Conservation (phyloP, 2,888 invertebrate genomes). For the Sarcophaga carnaria region DNA sequence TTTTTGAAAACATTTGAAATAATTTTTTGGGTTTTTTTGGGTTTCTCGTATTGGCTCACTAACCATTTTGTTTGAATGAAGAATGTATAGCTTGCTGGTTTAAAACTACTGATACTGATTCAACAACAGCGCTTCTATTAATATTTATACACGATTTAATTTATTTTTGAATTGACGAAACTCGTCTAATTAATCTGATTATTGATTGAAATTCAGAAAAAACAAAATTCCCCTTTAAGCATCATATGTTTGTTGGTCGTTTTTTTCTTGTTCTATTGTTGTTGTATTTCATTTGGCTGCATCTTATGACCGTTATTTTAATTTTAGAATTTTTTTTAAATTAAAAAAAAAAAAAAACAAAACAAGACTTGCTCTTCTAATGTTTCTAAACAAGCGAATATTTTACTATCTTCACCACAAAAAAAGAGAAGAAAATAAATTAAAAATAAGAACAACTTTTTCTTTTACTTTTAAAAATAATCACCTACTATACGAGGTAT, state of each 20-base stretch:
- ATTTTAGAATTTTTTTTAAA: neutral
- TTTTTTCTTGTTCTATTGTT: neutral
- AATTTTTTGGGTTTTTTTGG: no score
- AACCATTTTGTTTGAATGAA: constrained; percentile 53
- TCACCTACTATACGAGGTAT: neutral
- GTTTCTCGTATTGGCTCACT: constrained; percentile 9
- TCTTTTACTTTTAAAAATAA: constrained; percentile 21
- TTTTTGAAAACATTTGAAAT: neutral
- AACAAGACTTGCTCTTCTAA: constrained; percentile 20
- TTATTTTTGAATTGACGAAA: neutral
- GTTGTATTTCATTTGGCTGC: neutral
- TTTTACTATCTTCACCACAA: neutral
- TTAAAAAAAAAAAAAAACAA: neutral
- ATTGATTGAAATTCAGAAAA: neutral
- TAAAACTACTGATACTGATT: constrained; percentile 72
- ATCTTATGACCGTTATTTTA: neutral
- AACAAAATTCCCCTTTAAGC: neutral
- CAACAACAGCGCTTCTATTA: neutral
- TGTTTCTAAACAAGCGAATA: neutral
- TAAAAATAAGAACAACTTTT: constrained; percentile 33
- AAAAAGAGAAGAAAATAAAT: neutral
- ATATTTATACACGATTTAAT: constrained; percentile 30
- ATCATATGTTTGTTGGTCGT: no score
- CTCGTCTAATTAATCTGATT: neutral
- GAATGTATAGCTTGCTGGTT: constrained; percentile 62